Evolutionary conservation across 2,888 invertebrate genomes (phyloP), one percentile per base, ranked within the genome.

Genomic region (Eupithecia tripunctaria): DNA sequence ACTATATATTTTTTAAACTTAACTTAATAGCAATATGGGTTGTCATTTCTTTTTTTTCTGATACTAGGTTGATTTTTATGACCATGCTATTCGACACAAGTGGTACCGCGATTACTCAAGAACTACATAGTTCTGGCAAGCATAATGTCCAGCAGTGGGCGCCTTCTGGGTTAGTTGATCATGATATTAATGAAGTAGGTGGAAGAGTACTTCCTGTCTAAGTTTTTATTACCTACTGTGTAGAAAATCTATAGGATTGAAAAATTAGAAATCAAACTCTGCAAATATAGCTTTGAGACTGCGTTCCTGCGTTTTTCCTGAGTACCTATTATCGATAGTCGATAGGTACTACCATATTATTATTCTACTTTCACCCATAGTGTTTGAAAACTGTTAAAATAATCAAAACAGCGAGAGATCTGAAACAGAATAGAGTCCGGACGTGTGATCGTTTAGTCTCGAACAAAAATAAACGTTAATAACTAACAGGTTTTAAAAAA

Each of bases 381-480:
- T 85, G 87, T 90, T 89, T 83, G 89, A 90, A 90, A 90, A 88
- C 87, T 89, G 36, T 36, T 85, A 86, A 88, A 91, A 89, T 88
- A 91, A 92, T 88, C 85, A 92, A 89, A 92, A 90, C 89, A 93
- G 86, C 86, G 85, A 85, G 81, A 89, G 92, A 93, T 93, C 91
- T 87, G 91, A 93, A 93, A 91, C 93, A 93, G 93, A 92, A 90
- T 89, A 85, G 86, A 90, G 89, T 89, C 86, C 89, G 91, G 90
- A 89, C 90, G 87, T 92, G 91, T 92, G 92, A 92, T 92, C 88
- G 91, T 88, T 90, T 87, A 88, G 89, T 89, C 86, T 84, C 82
- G 87, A 92, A 92, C 89, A 81, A 91, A 93, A 93, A 93, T 93
- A 93, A 92, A 92, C 91, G 87, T 88, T 91, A 89, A 90, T 91